Evolutionary conservation across 2,797 vertebrate genomes (phyloP), one percentile per base, ranked within the genome.

Genomic region (Alectoris magna): DNA sequence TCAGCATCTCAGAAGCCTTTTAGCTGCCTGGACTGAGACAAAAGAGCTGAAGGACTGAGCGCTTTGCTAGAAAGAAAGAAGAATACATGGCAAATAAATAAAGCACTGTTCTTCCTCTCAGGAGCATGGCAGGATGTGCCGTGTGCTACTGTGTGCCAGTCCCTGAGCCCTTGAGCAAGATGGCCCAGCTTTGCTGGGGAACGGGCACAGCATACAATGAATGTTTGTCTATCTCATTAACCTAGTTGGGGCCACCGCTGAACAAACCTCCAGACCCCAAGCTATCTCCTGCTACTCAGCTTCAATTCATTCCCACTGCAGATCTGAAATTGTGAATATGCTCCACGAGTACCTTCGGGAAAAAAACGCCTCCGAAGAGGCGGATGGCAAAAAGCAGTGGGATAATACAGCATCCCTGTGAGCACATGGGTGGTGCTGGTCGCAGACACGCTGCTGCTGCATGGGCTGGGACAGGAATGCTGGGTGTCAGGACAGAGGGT

Each of bases 1-100:
- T 90, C 60, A 75, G 34, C 22, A 81, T 75, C 79, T 81, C 84
- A 56, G 75, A 86, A 86, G 68, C 71, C 39, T 84, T 79, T 44
- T 76, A 91, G 58, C 77, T 82, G 82, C 64, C 59, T 64, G 71
- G 78, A 70, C 51, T 0, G 10, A 86, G 70, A 89, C 67, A 85
- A 67, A 90, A 92, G 73, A 86, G 73, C 82, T 73, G 55, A 80
- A 81, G 53, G 73, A 81, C 73, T 76, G 59, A 91, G 24, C 70
- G 38, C 53, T 68, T 1, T 19, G 59, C 46, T 0, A 89, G 87
- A 76, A 67, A 78, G 43, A 71, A 88, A 60, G 56, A 41, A 79
- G 64, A 89, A 68, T 23, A 82, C 17, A 63, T 11, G 56, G 60
- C 36, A 74, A 87, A 92, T 44, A 93, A 89, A 75, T 58, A 73